A percentile compares a stretch with the other conserved stretches of the same genome.
phyloP scores from a whole-genome alignment of 2,113 vertebrate genomes.

The Suricata suricatta region DNA sequence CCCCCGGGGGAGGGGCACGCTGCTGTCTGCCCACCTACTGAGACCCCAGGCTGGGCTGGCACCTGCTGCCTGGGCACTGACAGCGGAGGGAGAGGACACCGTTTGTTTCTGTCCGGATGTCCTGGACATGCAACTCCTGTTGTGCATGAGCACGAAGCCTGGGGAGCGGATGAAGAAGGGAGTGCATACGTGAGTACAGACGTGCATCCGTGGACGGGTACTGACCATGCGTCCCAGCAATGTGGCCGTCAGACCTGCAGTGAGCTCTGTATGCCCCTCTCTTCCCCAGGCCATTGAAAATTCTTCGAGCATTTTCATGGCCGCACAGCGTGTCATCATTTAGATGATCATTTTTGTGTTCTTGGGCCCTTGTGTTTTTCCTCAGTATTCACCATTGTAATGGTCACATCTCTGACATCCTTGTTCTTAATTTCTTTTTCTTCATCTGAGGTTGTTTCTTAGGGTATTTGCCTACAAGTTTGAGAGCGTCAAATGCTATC shows the following conservation, averaged over 20 bases:
- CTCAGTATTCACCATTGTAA: neutral
- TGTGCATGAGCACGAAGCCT: neutral
- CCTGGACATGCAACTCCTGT: neutral
- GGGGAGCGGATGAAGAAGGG: no score
- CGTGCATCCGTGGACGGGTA: no score
- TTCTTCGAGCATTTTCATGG: neutral
- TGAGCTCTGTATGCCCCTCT: no score
- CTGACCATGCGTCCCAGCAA: rapidly evolving
- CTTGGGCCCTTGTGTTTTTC: neutral
- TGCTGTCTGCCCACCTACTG: neutral
- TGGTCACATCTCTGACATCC: neutral
- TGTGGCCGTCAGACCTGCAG: rapidly evolving
- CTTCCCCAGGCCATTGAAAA: rapidly evolving
- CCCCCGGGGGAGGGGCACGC: rapidly evolving
- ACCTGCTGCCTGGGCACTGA: neutral
- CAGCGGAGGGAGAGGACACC: rapidly evolving
- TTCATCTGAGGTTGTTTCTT: neutral
- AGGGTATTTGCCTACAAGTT: neutral
- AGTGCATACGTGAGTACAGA: neutral
- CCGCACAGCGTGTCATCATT: rapidly evolving
- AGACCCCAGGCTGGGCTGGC: neutral
- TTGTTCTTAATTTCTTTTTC: neutral
- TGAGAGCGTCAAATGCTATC: neutral
- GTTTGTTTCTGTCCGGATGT: rapidly evolving
- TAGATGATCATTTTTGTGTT: neutral